Evolutionary conservation across 2,888 invertebrate species (phyloP), one percentile per base, ranked within the genome.

Genomic region (Chouioia cunea): DNA sequence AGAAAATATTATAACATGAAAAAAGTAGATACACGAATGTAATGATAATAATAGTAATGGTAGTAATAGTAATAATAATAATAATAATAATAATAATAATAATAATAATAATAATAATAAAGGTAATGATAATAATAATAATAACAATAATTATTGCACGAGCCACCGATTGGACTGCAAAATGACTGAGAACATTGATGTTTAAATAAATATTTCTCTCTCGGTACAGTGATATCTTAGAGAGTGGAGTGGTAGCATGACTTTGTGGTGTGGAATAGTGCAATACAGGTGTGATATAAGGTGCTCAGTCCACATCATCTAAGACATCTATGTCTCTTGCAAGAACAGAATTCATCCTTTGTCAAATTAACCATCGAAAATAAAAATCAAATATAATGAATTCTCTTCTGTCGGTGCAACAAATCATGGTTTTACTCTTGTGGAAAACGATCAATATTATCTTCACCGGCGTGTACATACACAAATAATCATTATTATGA

Each of bases 291-390:
- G 82, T 82, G 82, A 73, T 36, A 36, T 36, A 74, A 76, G 76
- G 77, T 77, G 77, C 77, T 77, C 76, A 74, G 82, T 83, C 80
- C 81, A 85, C 83, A 85, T 83, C 82, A 81, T 82, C 85, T 85
- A 85, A 81, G 79, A 85, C 83, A 84, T 83, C 82, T 81, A 82
- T 80, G 75, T 76, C 72, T 74, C 65, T 64, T 54, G 66, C 64
- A 70, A 74, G n/a, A 53, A 8, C 46, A 68, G 71, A 59, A 64
- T 59, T 64, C 62, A 12, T 43, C n/a, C n/a, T n/a, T n/a, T n/a
- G n/a, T n/a, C 58, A 54, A 62, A 46, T 0, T 10, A 14, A 16
- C 27, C 15, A 54, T 52, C 10, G 10, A 16, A n/a, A 48, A 8
- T 4, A 27, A 0, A 0, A 8, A 36, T 52, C 18, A 18, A n/a